Base-by-base conservation (phyloP, 2,888 invertebrate species). In the Sisyra terminalis region DNA sequence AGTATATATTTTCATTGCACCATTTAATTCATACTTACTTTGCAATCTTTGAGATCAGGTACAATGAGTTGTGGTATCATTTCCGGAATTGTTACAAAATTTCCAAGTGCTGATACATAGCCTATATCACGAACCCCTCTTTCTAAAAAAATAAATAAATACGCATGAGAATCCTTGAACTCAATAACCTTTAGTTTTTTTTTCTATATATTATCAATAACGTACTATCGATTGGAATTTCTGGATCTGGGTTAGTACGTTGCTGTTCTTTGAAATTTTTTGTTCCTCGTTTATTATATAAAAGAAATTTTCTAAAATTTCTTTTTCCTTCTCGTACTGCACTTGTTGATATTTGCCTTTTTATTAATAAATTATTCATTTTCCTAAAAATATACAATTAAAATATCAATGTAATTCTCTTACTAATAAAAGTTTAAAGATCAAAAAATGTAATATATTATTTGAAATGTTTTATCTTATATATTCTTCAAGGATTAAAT, bases 31-130 rank as follows among this genome's bases (percentile, higher is more conserved):
- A 30, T 38, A 24, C 51, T 54, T 60, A 73, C 76, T 56, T 79
- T 65, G 55, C 82, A 97, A 49, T 69, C 76, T 48, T 71, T 77
- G 16, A 98, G 63, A 59, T 93, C 79, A 1, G 97, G 97, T 2
- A 97, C 94, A 44, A 97, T 75, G 11, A 97, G 58, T 57, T 94
- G 85, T 0, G 96, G 93, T 48, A 89, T 73, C 78, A 80, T 90
- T 68, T 96, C 94, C 1, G 84, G 82, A 3, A 96, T 65, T 10
- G 58, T 52, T 1, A 75, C 59, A 55, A 69, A 81, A 48, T 68
- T 66, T 0, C 71, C 73, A 39, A 72, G 10, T 11, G 16, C 63
- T 3, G 70, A 49, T 3, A 44, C 51, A 48, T 70, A 69, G 6
- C 87, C 88, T 4, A 67, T 65, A 42, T 72, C 70, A 42, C 77